Evolutionary conservation across 1,140 invertebrate species (phyloP).

Genomic region (Euborellia annulipes): DNA sequence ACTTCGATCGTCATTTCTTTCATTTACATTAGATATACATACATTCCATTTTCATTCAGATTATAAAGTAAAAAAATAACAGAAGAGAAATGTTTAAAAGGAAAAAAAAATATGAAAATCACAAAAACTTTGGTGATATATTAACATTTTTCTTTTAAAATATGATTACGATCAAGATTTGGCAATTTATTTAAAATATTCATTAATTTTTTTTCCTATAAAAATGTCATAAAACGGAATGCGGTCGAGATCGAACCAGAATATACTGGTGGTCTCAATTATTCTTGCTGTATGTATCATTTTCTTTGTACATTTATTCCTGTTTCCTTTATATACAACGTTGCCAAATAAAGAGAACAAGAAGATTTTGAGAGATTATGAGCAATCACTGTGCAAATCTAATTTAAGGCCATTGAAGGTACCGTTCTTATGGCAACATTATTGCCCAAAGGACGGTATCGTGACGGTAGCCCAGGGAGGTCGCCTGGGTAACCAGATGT

Average conservation of each 20-base stretch:
- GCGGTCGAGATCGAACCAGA: constrained; percentile 24
- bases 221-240: too few relatives aligned
- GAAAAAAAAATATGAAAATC: too few relatives aligned
- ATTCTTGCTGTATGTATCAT: constrained; percentile 38
- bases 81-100: too few relatives aligned
- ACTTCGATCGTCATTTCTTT: too few relatives aligned
- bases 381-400: constrained; percentile 34
- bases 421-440: constrained; percentile 22
- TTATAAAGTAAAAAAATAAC: too few relatives aligned
- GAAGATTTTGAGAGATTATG: constrained; percentile 22
- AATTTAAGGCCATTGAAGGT: constrained; percentile 28
- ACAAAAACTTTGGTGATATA: too few relatives aligned
- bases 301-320: constrained; percentile 40
- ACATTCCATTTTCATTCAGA: too few relatives aligned
- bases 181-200: too few relatives aligned
- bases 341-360: constrained; percentile 25
- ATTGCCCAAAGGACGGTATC: constrained; percentile 27
- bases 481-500: constrained; percentile 46
- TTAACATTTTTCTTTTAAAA: too few relatives aligned
- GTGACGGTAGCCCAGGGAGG: constrained; percentile 39
- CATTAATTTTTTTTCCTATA: too few relatives aligned
- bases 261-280: constrained; percentile 40
- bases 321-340: constrained; percentile 39
- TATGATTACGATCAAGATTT: too few relatives aligned
- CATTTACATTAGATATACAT: too few relatives aligned